Conservation (phyloP, 2,113 vertebrate species). For the Tetraodon nigroviridis region DNA sequence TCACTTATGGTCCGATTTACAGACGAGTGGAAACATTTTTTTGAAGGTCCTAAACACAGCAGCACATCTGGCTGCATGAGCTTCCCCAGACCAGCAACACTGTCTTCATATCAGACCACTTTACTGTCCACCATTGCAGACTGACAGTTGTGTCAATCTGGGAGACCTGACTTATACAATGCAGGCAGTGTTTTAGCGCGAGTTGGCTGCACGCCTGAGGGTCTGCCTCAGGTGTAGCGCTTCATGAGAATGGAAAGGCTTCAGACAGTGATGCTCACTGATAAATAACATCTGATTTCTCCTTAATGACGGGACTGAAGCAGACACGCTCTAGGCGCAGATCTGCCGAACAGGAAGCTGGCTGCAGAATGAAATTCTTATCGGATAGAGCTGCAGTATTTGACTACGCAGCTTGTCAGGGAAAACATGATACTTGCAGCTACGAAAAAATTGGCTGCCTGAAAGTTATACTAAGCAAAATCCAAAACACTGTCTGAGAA, state of each 20-base stretch:
- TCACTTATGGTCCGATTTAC: background rate
- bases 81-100: no score
- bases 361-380: slow-evolving; percentile 5
- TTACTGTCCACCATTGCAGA: slow-evolving; percentile 28
- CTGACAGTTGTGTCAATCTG: background rate
- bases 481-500: background rate
- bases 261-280: slow-evolving; percentile 10
- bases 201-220: slow-evolving; percentile 45
- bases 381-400: background rate
- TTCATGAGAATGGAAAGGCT: slow-evolving; percentile 24
- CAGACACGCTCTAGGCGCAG: background rate
- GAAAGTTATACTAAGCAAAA: background rate
- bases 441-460: no score
- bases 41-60: background rate
- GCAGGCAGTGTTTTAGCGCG: slow-evolving; percentile 11
- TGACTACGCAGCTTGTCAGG: slow-evolving; percentile 19
- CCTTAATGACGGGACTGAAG: slow-evolving; percentile 5
- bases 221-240: slow-evolving; percentile 38
- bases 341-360: slow-evolving; percentile 10
- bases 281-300: background rate
- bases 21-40: background rate
- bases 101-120: background rate
- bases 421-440: slow-evolving; percentile 8
- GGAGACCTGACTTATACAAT: slow-evolving; percentile 3
- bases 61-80: background rate